Base-by-base conservation (phyloP, 2,888 invertebrate genomes). In the Euproctis similis region DNA sequence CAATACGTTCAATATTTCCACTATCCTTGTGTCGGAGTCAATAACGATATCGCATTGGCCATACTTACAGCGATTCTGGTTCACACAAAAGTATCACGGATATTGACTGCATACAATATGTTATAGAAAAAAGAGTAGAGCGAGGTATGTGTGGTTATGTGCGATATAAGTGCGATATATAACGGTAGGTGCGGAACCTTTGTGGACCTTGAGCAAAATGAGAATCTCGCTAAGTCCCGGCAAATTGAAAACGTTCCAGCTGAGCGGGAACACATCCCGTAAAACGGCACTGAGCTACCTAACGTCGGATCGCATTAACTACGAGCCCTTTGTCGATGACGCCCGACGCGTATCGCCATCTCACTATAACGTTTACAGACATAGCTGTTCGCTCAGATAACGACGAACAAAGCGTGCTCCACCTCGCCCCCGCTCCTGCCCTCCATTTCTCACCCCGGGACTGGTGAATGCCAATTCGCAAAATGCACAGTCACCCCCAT, bases 311-410 rank as follows among this genome's bases (percentile, higher is more conserved):
- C 60, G 57, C 50, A 64, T 67, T 65, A 62, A 63, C 57, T 52
- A 39, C n/a, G 52, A 37, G 54, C 61, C 63, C 66, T 67, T 66
- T 66, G 66, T 50, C 45, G 50, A 48, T 47, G 39, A 48, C 40
- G 42, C 31, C 37, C 42, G 45, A 39, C 53, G 53, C 53, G 42
- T 53, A 49, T 53, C 50, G 59, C 53, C 62, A 53, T 55, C 54
- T 58, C n/a, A n/a, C 55, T 52, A 42, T 49, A 45, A 51, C 58
- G 53, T 59, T 64, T 61, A 61, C 59, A 59, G 65, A 54, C 68
- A 59, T 63, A 53, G 59, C 67, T 68, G 66, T 56, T 59, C 64
- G 60, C 59, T 59, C 64, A 59, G 69, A 70, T 67, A 68, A 62
- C 63, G 53, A 48, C 52, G 60, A 47, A 69, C 65, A 68, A 68